phyloP scores from a whole-genome alignment of 2,113 vertebrate genomes.

The Ellobius talpinus region DNA sequence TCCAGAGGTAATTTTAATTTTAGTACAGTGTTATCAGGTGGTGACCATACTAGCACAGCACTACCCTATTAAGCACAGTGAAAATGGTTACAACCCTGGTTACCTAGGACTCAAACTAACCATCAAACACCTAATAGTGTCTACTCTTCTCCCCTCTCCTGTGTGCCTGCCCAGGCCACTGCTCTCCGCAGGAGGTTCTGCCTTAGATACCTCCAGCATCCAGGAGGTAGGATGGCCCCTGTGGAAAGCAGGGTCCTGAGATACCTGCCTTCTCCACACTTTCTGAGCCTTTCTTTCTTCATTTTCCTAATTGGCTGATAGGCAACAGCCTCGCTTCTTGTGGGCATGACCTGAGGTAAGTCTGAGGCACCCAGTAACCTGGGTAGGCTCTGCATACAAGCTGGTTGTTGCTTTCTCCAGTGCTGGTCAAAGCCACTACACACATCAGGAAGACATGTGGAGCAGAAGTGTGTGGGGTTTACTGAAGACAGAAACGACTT shows the following conservation, averaged over 20 bases:
- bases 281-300: background rate
- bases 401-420: background rate
- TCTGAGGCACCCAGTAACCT: background rate
- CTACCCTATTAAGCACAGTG: too few species aligned
- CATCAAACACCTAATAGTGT: rapidly evolving
- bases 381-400: background rate
- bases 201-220: background rate
- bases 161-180: background rate
- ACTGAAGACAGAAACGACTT: background rate
- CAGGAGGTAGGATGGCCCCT: background rate
- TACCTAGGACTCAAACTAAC: too few species aligned
- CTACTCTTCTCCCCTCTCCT: background rate
- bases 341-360: background rate
- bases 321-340: background rate
- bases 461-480: background rate
- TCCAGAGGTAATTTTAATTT: background rate
- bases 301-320: background rate
- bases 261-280: background rate
- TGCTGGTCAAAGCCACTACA: rapidly evolving
- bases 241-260: background rate
- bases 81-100: background rate
- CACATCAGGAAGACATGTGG: background rate
- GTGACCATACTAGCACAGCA: background rate
- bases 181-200: background rate
- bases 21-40: rapidly evolving